Percentiles rank a stretch among this genome's conserved stretches.
Conservation (phyloP, 2,888 invertebrate species). For the Cataglyphis altisquamis region DNA sequence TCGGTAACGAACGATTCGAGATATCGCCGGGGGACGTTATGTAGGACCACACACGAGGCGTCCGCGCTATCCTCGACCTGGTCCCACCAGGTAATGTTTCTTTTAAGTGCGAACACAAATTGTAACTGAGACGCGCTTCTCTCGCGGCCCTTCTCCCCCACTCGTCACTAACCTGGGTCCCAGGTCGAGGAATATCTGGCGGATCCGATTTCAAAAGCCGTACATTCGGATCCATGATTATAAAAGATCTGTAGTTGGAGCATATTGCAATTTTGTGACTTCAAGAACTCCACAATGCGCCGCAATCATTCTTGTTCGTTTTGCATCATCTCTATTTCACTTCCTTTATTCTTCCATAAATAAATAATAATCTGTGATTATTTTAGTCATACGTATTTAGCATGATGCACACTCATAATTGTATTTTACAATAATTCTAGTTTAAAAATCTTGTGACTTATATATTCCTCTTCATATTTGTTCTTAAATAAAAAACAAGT, state of each 20-base stretch:
- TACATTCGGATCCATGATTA: slow-evolving; percentile 79
- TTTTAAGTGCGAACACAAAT: slow-evolving; percentile 86
- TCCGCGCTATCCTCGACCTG: slow-evolving; percentile 78
- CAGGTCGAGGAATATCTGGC: slow-evolving; percentile 79
- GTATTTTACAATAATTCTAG: not conserved
- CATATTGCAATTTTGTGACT: slow-evolving; percentile 65
- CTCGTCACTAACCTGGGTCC: slow-evolving; percentile 64
- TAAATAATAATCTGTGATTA: not conserved
- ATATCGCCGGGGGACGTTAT: slow-evolving; percentile 79
- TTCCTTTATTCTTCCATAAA: not conserved
- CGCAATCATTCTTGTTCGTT: slow-evolving; percentile 61
- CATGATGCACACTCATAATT: not conserved
- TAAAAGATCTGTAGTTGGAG: slow-evolving; percentile 62
- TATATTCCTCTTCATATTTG: not conserved
- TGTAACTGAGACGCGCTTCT: slow-evolving; percentile 84
- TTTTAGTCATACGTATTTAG: not conserved
- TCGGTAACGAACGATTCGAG: slow-evolving; percentile 84
- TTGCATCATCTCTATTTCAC: slow-evolving; percentile 11
- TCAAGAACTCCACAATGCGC: slow-evolving; percentile 11
- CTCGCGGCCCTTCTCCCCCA: slow-evolving; percentile 58
- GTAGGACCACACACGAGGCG: slow-evolving; percentile 83
- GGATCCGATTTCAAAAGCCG: slow-evolving; percentile 85
- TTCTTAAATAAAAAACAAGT: not conserved
- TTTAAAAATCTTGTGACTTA: not conserved
- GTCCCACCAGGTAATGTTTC: slow-evolving; percentile 84